Evolutionary conservation across 2,888 invertebrate genomes (phyloP), one percentile per base, ranked within the genome.

Genomic region (Plutella xylostella): DNA sequence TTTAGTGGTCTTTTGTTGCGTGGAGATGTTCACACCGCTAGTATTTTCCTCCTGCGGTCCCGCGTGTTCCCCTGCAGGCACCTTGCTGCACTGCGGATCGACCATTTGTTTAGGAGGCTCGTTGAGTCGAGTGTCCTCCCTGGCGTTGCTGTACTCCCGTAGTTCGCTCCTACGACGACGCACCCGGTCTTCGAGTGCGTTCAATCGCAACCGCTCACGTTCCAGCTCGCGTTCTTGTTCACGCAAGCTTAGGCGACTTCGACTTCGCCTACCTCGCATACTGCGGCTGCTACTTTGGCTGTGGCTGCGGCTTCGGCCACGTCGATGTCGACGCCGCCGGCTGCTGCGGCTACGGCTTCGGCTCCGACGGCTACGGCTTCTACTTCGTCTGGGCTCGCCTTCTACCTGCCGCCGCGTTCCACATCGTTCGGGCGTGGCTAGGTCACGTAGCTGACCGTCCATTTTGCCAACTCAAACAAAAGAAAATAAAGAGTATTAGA

Each of bases 251-350:
- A 12, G 17, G 25, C 33, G 35, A n/a, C n/a, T n/a, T n/a, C n/a
- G n/a, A n/a, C n/a, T n/a, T n/a, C n/a, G n/a, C n/a, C n/a, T n/a
- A n/a, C n/a, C n/a, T n/a, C n/a, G n/a, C n/a, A n/a, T n/a, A n/a
- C n/a, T n/a, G n/a, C n/a, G n/a, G n/a, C n/a, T n/a, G 31, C 42
- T 18, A n/a, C 42, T 15, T 4, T 22, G 25, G 30, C 42, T 42
- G 33, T 34, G 42, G 14, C 42, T 21, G 6, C 42, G 42, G 34
- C 42, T 30, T 12, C 30, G 30, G 18, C 34, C 5, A n/a, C 21
- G 12, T 20, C 19, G 12, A 15, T 34, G 12, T 4, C 33, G 12
- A 14, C 42, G 19, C 11, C 42, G 6, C 12, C 30, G 31, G 6
- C 42, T 30, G 6, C 18, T 17, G 11, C 31, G 12, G 22, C n/a